Evolutionary conservation across 2,888 invertebrate species (phyloP).

Genomic region (Norana najaformis): DNA sequence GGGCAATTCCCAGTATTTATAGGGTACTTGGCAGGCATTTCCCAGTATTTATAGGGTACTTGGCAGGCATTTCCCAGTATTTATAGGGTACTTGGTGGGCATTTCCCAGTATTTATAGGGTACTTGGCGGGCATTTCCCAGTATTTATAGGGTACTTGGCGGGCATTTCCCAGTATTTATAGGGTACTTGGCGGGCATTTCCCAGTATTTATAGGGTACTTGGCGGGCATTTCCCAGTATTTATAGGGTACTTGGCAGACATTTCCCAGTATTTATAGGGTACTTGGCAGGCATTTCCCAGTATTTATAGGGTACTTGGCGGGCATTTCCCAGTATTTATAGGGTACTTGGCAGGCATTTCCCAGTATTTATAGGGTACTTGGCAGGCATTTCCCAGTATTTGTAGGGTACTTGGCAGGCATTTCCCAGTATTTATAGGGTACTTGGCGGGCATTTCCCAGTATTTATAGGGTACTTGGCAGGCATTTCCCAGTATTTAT

Average conservation of each 20-base stretch:
- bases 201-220: not conserved
- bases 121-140: not conserved
- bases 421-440: not conserved
- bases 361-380: not conserved
- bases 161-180: not conserved
- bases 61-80: not conserved
- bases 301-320: not conserved
- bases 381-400: not conserved
- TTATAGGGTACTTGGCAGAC: not conserved
- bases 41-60: not conserved
- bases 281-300: not conserved
- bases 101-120: not conserved
- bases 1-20: not conserved
- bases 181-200: not conserved
- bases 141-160: not conserved
- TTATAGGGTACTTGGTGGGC: conserved; percentile 5
- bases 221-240: not conserved
- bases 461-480: conserved; percentile 17
- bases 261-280: not conserved
- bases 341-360: conserved; percentile 7
- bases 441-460: not conserved
- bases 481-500: not conserved
- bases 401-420: not conserved
- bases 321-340: not conserved
- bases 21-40: not conserved